Evolutionary conservation across 1,140 invertebrate species (phyloP).

Genomic region (Pogonus chalceus): DNA sequence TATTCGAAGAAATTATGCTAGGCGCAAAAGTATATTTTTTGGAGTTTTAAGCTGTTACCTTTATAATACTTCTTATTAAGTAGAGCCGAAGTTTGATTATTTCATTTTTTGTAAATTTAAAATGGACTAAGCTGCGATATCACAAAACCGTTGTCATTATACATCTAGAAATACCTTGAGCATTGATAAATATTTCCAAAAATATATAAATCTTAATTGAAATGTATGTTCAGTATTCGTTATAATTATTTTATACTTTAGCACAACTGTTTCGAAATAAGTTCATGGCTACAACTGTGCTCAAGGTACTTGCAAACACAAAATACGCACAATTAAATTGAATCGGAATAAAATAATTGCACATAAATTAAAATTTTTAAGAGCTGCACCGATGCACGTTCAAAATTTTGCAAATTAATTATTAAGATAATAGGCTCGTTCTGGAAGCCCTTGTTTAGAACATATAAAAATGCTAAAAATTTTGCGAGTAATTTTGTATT

Average conservation of each 20-base stretch:
- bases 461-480: too few species aligned
- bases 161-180: background rate
- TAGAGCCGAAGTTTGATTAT: background rate
- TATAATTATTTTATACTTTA: background rate
- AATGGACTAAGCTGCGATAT: conserved; percentile 3
- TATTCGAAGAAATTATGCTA: background rate
- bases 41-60: background rate
- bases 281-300: background rate
- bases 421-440: too few species aligned
- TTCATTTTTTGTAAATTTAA: background rate
- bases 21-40: background rate
- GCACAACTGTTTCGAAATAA: background rate
- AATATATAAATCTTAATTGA: conserved; percentile 6
- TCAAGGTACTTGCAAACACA: background rate
- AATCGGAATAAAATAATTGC: too few species aligned
- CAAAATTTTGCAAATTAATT: too few species aligned
- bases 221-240: background rate
- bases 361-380: too few species aligned
- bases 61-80: background rate
- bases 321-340: too few species aligned
- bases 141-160: conserved; percentile 1
- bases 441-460: too few species aligned
- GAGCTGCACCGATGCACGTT: too few species aligned
- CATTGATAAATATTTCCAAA: conserved; percentile 2
- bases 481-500: too few species aligned